Evolutionary conservation across 1,140 invertebrate genomes (phyloP).

Genomic region (Drosophila auraria): DNA sequence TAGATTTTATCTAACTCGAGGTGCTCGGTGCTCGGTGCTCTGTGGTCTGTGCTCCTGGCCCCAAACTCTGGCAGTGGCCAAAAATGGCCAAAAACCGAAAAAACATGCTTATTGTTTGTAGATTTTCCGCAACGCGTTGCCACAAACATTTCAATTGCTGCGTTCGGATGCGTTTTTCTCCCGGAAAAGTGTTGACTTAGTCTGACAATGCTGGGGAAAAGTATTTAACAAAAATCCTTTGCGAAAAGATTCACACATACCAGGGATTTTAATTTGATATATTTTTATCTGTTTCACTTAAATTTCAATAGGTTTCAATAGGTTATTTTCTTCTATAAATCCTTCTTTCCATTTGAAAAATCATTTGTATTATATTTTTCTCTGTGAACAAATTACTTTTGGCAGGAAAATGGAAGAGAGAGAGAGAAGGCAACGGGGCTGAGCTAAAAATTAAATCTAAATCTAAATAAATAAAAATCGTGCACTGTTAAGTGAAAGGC

Average conservation of each 20-base stretch:
- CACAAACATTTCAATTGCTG: constrained; percentile 79
- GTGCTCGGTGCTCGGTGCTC: background rate
- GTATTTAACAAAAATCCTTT: background rate
- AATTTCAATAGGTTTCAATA: no score
- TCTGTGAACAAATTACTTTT: constrained; percentile 42
- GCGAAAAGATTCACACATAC: background rate
- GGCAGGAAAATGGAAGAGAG: background rate
- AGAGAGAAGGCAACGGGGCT: constrained; percentile 9
- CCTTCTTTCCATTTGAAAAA: background rate
- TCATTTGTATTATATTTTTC: constrained; percentile 10
- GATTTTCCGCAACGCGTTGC: constrained; percentile 50
- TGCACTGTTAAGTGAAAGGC: constrained; percentile 80
- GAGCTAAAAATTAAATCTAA: constrained; percentile 73
- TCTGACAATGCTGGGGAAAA: background rate
- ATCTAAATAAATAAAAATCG: constrained; percentile 84
- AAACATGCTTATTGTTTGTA: constrained; percentile 79
- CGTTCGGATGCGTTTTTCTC: constrained; percentile 58
- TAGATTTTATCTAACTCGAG: constrained; percentile 46
- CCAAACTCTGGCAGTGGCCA: constrained; percentile 27
- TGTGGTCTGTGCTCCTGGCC: constrained; percentile 12
- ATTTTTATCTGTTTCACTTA: background rate
- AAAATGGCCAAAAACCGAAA: constrained; percentile 60
- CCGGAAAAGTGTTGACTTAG: background rate
- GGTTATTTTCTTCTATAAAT: background rate
- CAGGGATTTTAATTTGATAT: background rate